These are phyloP conservation scores for Nephrotoma appendiculata DNA, from an alignment of 2,888 invertebrate species.

Conservation along the genomic window DNA sequence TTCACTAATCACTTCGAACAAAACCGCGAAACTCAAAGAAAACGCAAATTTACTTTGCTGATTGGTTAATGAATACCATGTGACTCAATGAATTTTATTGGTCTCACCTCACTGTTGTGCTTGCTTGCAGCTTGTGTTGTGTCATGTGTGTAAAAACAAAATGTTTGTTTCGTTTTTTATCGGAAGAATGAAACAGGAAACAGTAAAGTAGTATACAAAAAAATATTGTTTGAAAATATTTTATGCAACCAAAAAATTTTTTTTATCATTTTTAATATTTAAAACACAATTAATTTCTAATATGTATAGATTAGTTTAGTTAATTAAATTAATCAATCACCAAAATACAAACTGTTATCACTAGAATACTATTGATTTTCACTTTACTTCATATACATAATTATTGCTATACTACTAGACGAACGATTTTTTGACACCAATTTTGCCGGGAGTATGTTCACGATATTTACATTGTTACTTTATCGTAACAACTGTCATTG, in stretches of 20 bases:
- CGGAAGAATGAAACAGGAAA: neutral
- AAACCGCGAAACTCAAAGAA: constrained; percentile 6
- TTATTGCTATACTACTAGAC: neutral
- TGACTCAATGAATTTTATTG: constrained; percentile 12
- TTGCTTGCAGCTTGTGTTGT: no score
- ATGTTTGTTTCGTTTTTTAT: neutral
- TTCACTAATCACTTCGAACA: no score
- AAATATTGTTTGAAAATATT: neutral
- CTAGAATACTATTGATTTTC: neutral
- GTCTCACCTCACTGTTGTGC: no score
- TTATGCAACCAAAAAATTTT: neutral
- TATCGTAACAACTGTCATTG: no score
- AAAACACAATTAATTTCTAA: neutral
- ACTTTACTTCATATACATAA: neutral
- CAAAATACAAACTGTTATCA: neutral
- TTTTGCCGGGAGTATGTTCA: constrained; percentile 6
- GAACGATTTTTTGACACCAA: neutral
- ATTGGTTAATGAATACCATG: constrained; percentile 1
- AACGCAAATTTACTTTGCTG: neutral
- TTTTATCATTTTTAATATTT: neutral
- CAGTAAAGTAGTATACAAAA: neutral
- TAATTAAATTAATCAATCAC: neutral
- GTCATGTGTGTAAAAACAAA: neutral
- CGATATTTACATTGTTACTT: no score
- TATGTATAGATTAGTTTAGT: neutral